Evolutionary conservation across 2,797 vertebrate genomes (phyloP).

Genomic region (Sciurus carolinensis): DNA sequence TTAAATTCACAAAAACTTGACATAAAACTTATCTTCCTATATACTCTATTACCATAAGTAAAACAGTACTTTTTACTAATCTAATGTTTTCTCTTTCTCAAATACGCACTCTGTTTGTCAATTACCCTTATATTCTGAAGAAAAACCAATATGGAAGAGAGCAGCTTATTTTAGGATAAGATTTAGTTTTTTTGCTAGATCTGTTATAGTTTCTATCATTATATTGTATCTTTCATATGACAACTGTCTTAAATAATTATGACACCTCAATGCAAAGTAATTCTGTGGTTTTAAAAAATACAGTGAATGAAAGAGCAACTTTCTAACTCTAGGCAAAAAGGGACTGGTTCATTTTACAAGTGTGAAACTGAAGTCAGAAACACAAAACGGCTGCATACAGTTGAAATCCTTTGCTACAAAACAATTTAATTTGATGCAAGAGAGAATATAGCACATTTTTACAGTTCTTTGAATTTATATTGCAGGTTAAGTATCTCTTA

Average conservation of each 20-base stretch:
- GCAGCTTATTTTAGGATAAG: background rate
- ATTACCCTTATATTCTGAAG: slow-evolving; percentile 22
- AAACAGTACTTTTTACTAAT: background rate
- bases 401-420: background rate
- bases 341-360: background rate
- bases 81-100: slow-evolving; percentile 23
- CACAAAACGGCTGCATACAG: background rate
- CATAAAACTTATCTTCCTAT: background rate
- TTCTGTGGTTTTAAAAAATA: background rate
- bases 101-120: background rate
- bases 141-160: slow-evolving; percentile 23
- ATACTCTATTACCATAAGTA: background rate
- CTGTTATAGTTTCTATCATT: slow-evolving; percentile 34
- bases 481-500: background rate
- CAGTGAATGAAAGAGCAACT: background rate
- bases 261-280: background rate
- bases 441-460: background rate
- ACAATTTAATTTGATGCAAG: background rate
- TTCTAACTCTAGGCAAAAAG: background rate
- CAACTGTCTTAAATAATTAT: slow-evolving; percentile 42
- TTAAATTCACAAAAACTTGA: background rate
- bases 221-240: slow-evolving; percentile 24
- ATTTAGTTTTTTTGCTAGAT: slow-evolving; percentile 21
- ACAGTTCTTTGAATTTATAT: background rate
- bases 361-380: slow-evolving; percentile 37